Conservation (phyloP, 2,113 vertebrate genomes). For the Corapipo altera region DNA sequence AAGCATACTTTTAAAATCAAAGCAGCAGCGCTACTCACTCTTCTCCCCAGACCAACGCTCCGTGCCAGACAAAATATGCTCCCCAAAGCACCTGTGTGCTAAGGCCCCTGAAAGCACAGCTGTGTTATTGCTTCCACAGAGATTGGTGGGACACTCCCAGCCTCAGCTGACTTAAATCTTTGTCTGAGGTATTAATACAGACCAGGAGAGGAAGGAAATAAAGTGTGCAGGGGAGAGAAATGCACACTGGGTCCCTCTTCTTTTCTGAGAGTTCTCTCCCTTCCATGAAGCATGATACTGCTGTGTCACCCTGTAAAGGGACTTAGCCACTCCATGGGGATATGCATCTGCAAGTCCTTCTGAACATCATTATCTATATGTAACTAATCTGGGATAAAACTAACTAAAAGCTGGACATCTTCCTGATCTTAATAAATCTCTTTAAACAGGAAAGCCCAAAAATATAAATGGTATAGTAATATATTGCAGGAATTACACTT, state of each 20-base stretch:
- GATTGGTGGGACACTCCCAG: background rate
- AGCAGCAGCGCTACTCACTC: fast-evolving
- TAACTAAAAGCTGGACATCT: background rate
- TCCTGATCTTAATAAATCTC: background rate
- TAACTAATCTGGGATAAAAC: background rate
- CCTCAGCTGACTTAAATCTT: background rate
- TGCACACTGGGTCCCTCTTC: background rate
- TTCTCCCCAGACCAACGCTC: fast-evolving
- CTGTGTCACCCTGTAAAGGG: background rate
- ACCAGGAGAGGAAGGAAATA: background rate
- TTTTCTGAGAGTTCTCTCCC: background rate
- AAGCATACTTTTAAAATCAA: background rate
- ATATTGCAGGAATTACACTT: background rate
- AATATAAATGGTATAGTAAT: background rate
- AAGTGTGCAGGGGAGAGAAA: background rate
- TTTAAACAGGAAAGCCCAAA: background rate
- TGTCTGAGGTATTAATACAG: background rate
- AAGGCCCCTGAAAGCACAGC: background rate
- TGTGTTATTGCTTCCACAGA: background rate
- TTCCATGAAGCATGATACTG: background rate
- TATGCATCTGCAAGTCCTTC: background rate
- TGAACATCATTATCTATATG: background rate
- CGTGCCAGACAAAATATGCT: fast-evolving
- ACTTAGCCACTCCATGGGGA: background rate
- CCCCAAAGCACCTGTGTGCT: background rate